Conservation (phyloP, 1,140 invertebrate species). For the Chrysopa pallens region DNA sequence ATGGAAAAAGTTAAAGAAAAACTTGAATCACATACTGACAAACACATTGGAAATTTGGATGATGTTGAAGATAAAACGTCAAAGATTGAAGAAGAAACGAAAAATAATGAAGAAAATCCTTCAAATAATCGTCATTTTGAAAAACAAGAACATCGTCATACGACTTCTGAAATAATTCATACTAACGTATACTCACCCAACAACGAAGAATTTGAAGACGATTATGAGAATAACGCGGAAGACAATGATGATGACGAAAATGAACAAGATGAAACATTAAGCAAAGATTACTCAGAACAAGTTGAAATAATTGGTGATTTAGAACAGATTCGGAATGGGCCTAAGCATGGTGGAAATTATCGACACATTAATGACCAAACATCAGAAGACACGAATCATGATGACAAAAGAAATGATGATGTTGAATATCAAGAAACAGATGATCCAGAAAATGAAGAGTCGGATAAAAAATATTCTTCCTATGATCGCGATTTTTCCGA, state of each 20-base stretch:
- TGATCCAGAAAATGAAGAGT: neutral
- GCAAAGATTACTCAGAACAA: neutral
- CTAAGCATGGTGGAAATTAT: slow-evolving; percentile 12
- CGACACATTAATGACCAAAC: slow-evolving; percentile 1
- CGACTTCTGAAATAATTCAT: neutral
- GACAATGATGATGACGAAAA: neutral
- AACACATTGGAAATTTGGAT: neutral
- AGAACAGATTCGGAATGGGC: slow-evolving; percentile 7
- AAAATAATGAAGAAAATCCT: neutral
- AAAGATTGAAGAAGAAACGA: neutral
- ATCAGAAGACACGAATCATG: neutral
- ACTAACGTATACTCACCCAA: neutral
- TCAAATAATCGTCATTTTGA: neutral
- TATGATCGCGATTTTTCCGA: too few relatives aligned
- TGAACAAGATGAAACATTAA: neutral
- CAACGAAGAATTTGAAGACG: neutral
- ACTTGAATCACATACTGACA: too few relatives aligned
- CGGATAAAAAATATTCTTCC: neutral
- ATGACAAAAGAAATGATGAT: slow-evolving; percentile 3
- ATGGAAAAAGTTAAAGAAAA: too few relatives aligned
- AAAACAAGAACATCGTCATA: neutral
- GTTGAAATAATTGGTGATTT: neutral
- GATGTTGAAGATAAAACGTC: neutral
- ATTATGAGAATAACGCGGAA: neutral
- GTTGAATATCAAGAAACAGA: slow-evolving; percentile 4